phyloP scores from a whole-genome alignment of 2,113 vertebrate species.

The Megalops atlanticus region DNA sequence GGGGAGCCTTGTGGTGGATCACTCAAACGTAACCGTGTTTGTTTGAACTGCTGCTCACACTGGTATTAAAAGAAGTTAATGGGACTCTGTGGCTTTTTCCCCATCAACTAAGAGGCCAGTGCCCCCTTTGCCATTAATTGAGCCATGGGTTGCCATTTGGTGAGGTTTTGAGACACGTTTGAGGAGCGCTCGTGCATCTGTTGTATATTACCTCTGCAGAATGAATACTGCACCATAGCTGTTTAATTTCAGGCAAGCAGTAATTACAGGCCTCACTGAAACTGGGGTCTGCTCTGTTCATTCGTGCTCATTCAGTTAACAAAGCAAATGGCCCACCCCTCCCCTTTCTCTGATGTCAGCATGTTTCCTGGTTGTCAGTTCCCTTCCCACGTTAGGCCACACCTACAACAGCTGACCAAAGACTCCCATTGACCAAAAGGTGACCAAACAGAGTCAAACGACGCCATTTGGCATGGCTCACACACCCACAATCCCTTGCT shows the following conservation, averaged over 20 bases:
- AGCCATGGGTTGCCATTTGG: conserved; percentile 22
- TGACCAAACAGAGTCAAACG: conserved; percentile 2
- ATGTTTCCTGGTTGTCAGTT: conserved; percentile 10
- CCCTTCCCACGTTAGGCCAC: conserved; percentile 6
- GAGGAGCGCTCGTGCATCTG: conserved; percentile 39
- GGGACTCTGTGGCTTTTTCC: conserved; percentile 23
- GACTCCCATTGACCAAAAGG: conserved; percentile 2
- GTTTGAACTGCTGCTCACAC: conserved; percentile 26
- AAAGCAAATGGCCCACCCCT: not conserved
- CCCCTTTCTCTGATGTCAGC: conserved; percentile 23
- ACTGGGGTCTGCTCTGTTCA: conserved; percentile 28
- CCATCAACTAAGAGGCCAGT: not conserved
- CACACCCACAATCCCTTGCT: conserved; percentile 23
- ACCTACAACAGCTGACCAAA: conserved; percentile 26
- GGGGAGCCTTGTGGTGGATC: conserved; percentile 9
- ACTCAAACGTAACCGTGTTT: conserved; percentile 33
- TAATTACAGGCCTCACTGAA: conserved; percentile 49
- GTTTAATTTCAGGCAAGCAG: conserved; percentile 42
- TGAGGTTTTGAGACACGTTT: conserved; percentile 22
- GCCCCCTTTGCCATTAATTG: not conserved
- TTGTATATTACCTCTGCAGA: conserved; percentile 44
- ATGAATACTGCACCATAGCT: conserved; percentile 18
- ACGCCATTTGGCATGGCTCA: not conserved
- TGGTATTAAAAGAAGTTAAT: conserved; percentile 43
- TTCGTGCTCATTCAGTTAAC: conserved; percentile 31